A percentile compares a stretch with the other conserved stretches of the same genome.
Conservation (phyloP, 2,888 invertebrate genomes). For the Orthosia cruda region DNA sequence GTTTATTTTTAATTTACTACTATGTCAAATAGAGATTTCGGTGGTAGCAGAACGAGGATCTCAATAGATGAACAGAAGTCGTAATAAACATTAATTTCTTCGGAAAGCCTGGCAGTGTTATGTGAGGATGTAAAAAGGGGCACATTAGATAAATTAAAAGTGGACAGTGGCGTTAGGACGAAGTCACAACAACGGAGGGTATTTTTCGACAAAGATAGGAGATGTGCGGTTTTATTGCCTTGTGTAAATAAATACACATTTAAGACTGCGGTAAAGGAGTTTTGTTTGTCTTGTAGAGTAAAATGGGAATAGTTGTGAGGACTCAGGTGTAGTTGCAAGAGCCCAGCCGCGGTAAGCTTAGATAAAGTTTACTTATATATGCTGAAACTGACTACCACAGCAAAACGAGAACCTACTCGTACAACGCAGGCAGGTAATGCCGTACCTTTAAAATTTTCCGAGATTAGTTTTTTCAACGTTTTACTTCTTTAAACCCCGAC, state of each 20-base stretch:
- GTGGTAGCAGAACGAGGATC: neutral
- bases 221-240: constrained; percentile 63
- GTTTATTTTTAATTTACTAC: constrained; percentile 6
- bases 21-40: constrained; percentile 9
- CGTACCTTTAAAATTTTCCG: neutral
- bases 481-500: neutral
- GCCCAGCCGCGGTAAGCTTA: constrained; percentile 40
- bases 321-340: constrained; percentile 49
- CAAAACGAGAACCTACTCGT: constrained; percentile 1
- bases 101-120: constrained; percentile 57
- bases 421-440: neutral
- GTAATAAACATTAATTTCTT: constrained; percentile 56
- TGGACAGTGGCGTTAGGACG: constrained; percentile 70
- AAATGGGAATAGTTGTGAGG: constrained; percentile 44
- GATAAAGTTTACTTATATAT: constrained; percentile 53
- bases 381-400: constrained; percentile 13
- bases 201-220: constrained; percentile 75
- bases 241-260: constrained; percentile 47
- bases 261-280: constrained; percentile 40
- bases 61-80: constrained; percentile 16
- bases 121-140: constrained; percentile 33
- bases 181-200: constrained; percentile 68
- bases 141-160: constrained; percentile 79
- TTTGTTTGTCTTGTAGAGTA: constrained; percentile 47
- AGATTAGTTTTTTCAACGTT: no score